Base-by-base conservation (phyloP, 2,797 vertebrate species). In the Oophaga sylvatica region DNA sequence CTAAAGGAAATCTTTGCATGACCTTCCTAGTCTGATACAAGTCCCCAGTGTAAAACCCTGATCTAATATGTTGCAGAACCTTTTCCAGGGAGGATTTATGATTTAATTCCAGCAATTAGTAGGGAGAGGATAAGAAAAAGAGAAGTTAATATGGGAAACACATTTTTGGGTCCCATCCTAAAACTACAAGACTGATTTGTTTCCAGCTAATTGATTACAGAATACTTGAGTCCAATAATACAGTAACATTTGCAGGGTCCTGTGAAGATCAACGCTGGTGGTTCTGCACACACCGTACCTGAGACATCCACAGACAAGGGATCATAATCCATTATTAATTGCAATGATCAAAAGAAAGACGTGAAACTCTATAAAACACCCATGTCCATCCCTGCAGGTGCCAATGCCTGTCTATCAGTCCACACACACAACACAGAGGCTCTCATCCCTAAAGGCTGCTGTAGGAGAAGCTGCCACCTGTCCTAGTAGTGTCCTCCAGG, bases 21-120 rank as follows among this genome's bases (percentile, higher is more conserved):
- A 57, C 16, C 79, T 81, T 63, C 20, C 48, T 22, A 70, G 85
- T 57, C n/a, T 60, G n/a, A 22, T 29, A 8, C 57, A 87, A 81
- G 62, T 22, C 86, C 53, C 86, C 35, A 26, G 71, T 76, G 86
- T 35, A 56, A 26, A 77, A 35, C 82, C 20, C 53, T 76, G 53
- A 73, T 35, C 63, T 81, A 76, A 87, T 76, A 62, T 41, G 79
- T 63, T 60, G 35, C 78, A 71, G 85, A 57, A 16, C 65, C 67
- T 13, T 80, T 71, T 78, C 57, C 67, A 15, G 70, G 68, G 77
- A 59, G 63, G 80, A 53, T 31, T 84, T 83, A n/a, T 62, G 45
- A 20, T 35, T 82, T 83, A 77, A 67, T 87, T 87, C 62, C 80
- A 77, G 20, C 86, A 87, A 87, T 81, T 81, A 75, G 57, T 31